Evolutionary conservation across 2,797 vertebrate genomes (phyloP).

Genomic region (Gorsachius magnificus): DNA sequence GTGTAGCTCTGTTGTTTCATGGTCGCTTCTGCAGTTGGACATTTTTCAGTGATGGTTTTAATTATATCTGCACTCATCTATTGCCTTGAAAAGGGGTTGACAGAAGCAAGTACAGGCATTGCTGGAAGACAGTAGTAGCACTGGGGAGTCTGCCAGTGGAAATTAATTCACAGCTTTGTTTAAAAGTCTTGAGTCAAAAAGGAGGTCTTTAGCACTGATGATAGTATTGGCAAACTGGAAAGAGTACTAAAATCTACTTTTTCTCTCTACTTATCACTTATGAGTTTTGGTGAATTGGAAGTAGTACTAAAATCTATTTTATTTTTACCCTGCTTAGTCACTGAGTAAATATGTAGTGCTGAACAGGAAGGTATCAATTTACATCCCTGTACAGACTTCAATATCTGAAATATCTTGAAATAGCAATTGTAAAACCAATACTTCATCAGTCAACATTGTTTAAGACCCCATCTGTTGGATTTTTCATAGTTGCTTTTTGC

Average conservation of each 20-base stretch:
- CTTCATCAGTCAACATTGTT: neutral
- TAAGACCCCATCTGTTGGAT: neutral
- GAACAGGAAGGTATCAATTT: neutral
- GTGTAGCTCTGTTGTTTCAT: neutral
- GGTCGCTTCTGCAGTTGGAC: neutral
- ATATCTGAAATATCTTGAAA: neutral
- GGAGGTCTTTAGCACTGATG: neutral
- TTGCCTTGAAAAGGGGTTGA: neutral
- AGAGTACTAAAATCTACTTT: neutral
- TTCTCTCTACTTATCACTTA: neutral
- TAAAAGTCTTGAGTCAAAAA: neutral
- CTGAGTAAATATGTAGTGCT: neutral
- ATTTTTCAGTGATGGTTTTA: neutral
- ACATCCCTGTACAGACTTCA: neutral
- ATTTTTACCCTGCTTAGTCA: neutral
- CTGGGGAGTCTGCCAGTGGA: neutral
- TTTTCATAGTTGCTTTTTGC: neutral
- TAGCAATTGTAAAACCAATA: neutral
- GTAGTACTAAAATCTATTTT: neutral
- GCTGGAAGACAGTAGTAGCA: neutral
- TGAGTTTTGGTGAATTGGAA: neutral
- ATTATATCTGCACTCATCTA: neutral
- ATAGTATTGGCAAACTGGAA: neutral
- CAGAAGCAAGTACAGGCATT: neutral
- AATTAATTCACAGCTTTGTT: neutral